These are phyloP conservation scores for Nycticryphes semicollaris DNA, from an alignment of 2,113 vertebrate genomes.

Conservation along the genomic window DNA sequence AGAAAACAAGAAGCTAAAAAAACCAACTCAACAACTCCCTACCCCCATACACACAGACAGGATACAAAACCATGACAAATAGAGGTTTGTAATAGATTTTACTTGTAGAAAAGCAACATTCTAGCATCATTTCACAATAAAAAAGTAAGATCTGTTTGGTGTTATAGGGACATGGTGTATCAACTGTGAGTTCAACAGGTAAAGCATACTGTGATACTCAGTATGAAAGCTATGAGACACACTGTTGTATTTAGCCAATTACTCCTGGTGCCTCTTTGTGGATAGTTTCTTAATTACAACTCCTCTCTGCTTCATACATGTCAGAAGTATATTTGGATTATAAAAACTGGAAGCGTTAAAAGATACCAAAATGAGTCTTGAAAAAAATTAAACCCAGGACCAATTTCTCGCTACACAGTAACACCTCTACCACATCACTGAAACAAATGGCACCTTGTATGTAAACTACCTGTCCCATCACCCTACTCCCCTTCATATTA, in stretches of 20 bases:
- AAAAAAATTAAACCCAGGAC: neutral
- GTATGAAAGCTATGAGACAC: neutral
- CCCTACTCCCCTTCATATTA: neutral
- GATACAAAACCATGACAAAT: neutral
- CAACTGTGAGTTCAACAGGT: neutral
- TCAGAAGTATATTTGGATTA: neutral
- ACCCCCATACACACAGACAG: neutral
- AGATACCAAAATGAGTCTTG: neutral
- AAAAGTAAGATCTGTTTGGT: neutral
- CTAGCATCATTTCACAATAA: neutral
- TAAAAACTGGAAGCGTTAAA: neutral
- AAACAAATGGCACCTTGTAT: neutral
- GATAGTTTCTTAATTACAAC: neutral
- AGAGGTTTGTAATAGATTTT: constrained; percentile 8
- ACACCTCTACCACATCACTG: neutral
- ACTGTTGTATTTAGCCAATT: neutral
- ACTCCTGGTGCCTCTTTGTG: neutral
- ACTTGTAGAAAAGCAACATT: constrained; percentile 3
- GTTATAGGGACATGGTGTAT: neutral
- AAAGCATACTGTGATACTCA: neutral
- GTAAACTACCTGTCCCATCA: neutral
- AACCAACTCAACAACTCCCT: neutral
- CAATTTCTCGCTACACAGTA: neutral
- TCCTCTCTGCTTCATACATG: neutral
- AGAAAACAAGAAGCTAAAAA: neutral